Base-by-base conservation (phyloP, 1,140 invertebrate species). In the Littorina saxatilis region DNA sequence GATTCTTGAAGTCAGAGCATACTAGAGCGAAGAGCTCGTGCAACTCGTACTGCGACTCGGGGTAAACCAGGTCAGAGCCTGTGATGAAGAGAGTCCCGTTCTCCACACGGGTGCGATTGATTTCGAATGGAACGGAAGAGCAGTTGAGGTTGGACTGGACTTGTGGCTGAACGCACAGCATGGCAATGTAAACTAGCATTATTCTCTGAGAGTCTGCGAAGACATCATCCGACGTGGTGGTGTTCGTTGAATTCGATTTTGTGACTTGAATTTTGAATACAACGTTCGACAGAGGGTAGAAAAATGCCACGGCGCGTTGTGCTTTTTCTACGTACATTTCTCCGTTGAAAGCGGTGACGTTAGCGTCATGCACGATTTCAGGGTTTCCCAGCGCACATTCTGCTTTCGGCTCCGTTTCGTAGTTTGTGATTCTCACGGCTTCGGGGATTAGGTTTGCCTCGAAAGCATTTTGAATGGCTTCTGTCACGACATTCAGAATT, bases 1-100 rank as follows among this genome's bases (percentile, higher is more conserved):
- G 76, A 13, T 78, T 78, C 37, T 63, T 35, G 55, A 78, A 78
- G 35, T 58, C 55, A 43, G 76, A 78, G n/a, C 76, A 78, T 3
- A 78, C 76, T 0, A 78, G 76, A 7, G 20, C 76, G 27, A 78
- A 78, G 5, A 27, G 1, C 0, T 78, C 76, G 23, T 63, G 76
- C 29, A 78, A 17, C 23, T 78, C 76, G 39, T 63, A 78, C 20
- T 58, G 32, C 4, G 55, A 58, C 3, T 32, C 29, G 3, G 37
- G 55, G 58, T 40, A 78, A 58, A 20, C 35, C 35, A 78, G 58
- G 27, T 78, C 76, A 4, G 76, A 63, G 76, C 35, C 39, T 3
- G 39, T 43, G 35, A 78, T 43, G 76, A 63, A 63, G 37, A 78
- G 27, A 1, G 76, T 63, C 2, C 39, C 55, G 37, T 78, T 78